Percentiles rank a stretch among this genome's conserved stretches.
These are phyloP conservation scores for Catocala fraxini DNA, from an alignment of 2,888 invertebrate genomes.

Conservation along the genomic window DNA sequence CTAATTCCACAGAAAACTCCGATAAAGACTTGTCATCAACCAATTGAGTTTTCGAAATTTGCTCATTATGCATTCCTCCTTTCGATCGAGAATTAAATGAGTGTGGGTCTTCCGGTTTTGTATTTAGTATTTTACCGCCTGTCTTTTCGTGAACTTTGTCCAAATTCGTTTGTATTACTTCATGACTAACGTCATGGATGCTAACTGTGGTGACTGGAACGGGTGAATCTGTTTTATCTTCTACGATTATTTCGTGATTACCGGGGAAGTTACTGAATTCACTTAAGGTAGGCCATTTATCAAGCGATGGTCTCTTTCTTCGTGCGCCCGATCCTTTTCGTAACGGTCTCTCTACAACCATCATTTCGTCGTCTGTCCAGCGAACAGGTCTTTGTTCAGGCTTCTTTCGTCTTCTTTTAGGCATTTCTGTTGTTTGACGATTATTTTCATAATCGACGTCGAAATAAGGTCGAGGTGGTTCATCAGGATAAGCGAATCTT, in stretches of 20 bases:
- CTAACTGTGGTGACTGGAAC: conserved; percentile 23
- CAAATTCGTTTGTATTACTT: conserved; percentile 22
- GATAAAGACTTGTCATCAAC: conserved; percentile 69
- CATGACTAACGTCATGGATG: conserved; percentile 13
- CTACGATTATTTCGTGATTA: conserved; percentile 34
- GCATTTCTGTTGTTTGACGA: conserved; percentile 58
- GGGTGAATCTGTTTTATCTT: conserved; percentile 30
- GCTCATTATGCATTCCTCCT: conserved; percentile 4
- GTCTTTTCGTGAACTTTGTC: conserved; percentile 20
- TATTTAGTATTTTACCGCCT: too few species aligned
- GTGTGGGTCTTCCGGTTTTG: too few species aligned
- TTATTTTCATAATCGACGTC: conserved; percentile 56
- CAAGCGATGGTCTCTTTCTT: conserved; percentile 68
- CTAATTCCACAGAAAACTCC: conserved; percentile 69
- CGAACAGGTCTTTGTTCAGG: conserved; percentile 65
- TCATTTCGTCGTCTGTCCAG: conserved; percentile 75
- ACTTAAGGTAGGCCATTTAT: conserved; percentile 61
- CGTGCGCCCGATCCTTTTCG: conserved; percentile 71
- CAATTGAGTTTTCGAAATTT: conserved; percentile 18
- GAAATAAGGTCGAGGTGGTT: conserved; percentile 54
- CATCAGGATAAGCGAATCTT: conserved; percentile 57
- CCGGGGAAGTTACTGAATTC: conserved; percentile 60
- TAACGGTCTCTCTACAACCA: conserved; percentile 66
- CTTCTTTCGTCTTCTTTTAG: conserved; percentile 71
- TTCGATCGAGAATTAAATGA: background rate